Conservation (phyloP, 2,888 invertebrate genomes). For the Cryptophagus acutangulus region DNA sequence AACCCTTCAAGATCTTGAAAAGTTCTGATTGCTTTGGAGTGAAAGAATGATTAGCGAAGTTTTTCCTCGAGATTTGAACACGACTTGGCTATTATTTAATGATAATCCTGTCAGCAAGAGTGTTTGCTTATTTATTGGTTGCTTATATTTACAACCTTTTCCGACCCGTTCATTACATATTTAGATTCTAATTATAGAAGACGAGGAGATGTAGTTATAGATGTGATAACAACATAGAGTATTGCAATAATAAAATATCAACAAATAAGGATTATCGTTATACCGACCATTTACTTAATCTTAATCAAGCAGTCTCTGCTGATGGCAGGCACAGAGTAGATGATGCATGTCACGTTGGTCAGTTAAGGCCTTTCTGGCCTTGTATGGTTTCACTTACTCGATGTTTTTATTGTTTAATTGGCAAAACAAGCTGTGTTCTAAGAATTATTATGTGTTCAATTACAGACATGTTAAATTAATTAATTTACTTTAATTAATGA, state of each 20-base stretch:
- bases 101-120: constrained; percentile 1
- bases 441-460: constrained; percentile 28
- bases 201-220: too few species aligned
- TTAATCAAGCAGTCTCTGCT: constrained; percentile 15
- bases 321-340: too few species aligned
- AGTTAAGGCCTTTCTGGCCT: constrained; percentile 15
- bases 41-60: too few species aligned
- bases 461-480: constrained; percentile 28
- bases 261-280: constrained; percentile 1
- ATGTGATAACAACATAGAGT: too few species aligned
- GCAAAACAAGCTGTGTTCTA: constrained; percentile 23
- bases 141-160: background rate
- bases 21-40: too few species aligned
- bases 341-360: constrained; percentile 24
- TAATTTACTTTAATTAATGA: constrained; percentile 31
- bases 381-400: constrained; percentile 13
- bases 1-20: too few species aligned
- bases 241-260: too few species aligned
- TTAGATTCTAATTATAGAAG: too few species aligned
- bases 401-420: constrained; percentile 28
- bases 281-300: constrained; percentile 12
- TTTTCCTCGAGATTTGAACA: too few species aligned
- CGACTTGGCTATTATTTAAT: background rate
- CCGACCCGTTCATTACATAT: too few species aligned
- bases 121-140: background rate